Evolutionary conservation across 2,113 vertebrate species (phyloP).

Genomic region (Dasyornis broadbenti): DNA sequence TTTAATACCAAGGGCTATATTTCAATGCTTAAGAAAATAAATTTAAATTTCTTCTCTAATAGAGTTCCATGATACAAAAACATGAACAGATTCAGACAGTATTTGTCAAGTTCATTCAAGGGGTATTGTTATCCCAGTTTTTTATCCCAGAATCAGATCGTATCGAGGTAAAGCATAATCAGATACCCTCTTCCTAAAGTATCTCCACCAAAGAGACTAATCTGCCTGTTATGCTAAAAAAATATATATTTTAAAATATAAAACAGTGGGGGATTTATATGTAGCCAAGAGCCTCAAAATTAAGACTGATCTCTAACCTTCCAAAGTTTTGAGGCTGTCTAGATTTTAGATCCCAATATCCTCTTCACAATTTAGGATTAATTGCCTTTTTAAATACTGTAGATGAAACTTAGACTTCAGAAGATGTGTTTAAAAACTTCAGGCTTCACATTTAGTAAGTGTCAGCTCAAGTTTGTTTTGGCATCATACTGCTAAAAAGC

Average conservation of each 20-base stretch:
- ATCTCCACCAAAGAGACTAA: background rate
- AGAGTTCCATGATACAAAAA: background rate
- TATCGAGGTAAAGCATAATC: background rate
- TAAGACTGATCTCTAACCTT: background rate
- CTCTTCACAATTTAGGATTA: background rate
- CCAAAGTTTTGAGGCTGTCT: background rate
- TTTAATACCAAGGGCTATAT: background rate
- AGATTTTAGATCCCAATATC: background rate
- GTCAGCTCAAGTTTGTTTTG: background rate
- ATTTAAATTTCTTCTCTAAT: background rate
- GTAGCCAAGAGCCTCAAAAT: background rate
- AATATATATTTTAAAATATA: accelerated
- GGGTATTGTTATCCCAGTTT: background rate
- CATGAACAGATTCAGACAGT: background rate
- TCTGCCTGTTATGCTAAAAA: background rate
- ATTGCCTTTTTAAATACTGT: background rate
- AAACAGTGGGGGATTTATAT: background rate
- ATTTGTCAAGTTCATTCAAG: background rate
- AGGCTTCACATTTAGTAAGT: background rate
- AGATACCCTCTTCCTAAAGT: background rate
- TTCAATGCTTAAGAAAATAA: background rate
- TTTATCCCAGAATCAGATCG: background rate
- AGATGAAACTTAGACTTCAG: background rate
- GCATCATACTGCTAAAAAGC: background rate
- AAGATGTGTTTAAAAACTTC: background rate